Base-by-base conservation (phyloP, 2,113 vertebrate genomes). In the Lichenostomus cassidix region DNA sequence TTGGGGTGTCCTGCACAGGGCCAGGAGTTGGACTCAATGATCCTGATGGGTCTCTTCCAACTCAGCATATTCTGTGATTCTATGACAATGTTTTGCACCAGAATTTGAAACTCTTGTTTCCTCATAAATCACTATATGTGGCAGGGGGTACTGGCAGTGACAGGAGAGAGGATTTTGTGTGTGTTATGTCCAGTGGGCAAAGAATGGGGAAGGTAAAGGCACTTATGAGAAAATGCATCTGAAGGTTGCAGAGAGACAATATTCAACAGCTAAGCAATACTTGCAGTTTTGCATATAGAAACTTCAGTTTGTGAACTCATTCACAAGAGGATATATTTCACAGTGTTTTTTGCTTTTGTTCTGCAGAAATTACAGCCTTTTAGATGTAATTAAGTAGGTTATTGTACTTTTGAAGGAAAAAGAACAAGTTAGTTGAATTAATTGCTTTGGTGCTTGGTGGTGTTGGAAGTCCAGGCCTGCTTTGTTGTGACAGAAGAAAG, bases 221-320 rank as follows among this genome's bases (percentile, higher is more conserved):
- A 19, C 15, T 65, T 10, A 1, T 27, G 22, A 60, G 22, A 31
- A 87, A 81, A 93, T 4, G 21, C 17, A 75, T 27, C n/a, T 78
- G 52, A 63, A 64, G 17, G 4, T 31, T 80, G n/a, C 20, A 56
- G 19, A 56, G 10, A 49, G 33, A 46, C 0, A 0, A 24, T 19
- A 39, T 19, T 77, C 15, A 37, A 4, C 22, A 22, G 25, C 41
- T 64, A 82, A 75, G n/a, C 6, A 23, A 35, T 25, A 20, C 23
- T 82, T 90, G 28, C 35, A 52, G 58, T 29, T 60, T 47, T 67
- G 29, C 17, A 11, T 19, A 33, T 0, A 89, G 83, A 28, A 75
- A 37, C 15, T 23, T 28, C 0, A 0, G 16, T 55, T 87, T 56
- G 29, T 44, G n/a, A 83, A 60, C 11, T 63, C 18, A 41, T 64